Evolutionary conservation across 1,140 invertebrate genomes (phyloP).

Genomic region (Ectropis grisescens): DNA sequence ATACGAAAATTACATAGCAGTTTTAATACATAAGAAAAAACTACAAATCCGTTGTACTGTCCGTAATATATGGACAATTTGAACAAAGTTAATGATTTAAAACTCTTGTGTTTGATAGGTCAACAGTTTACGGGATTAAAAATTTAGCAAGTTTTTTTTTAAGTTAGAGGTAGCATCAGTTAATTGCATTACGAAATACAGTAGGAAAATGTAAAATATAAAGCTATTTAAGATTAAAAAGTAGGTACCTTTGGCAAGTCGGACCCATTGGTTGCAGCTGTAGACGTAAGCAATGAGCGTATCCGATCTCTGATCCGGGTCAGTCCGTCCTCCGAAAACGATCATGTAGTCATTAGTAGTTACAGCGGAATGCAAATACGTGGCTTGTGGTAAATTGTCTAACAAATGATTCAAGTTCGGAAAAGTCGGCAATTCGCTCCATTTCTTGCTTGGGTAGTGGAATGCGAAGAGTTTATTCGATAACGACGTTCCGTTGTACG

Average conservation of each 20-base stretch:
- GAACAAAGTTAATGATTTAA: too few species aligned
- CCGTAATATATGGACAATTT: too few species aligned
- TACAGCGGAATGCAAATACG: conserved; percentile 91
- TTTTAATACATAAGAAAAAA: too few species aligned
- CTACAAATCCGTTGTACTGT: too few species aligned
- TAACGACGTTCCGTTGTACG: conserved; percentile 77
- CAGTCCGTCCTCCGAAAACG: conserved; percentile 86
- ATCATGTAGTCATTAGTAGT: conserved; percentile 92
- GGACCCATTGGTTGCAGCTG: conserved; percentile 91
- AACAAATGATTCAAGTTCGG: conserved; percentile 71
- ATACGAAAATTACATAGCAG: too few species aligned
- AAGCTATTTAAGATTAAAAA: too few species aligned
- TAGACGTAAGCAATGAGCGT: conserved; percentile 89
- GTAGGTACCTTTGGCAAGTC: conserved; percentile 69
- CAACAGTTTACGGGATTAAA: too few species aligned
- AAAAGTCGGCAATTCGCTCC: conserved; percentile 84
- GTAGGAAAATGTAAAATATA: too few species aligned
- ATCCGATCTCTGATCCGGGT: conserved; percentile 77
- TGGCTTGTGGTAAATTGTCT: conserved; percentile 75
- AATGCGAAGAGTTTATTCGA: conserved; percentile 84
- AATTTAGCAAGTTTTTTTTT: too few species aligned
- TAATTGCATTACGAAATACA: too few species aligned
- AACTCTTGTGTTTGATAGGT: too few species aligned
- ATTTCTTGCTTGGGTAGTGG: conserved; percentile 80
- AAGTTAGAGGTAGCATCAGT: too few species aligned